A percentile compares a stretch with the other conserved stretches of the same genome.
Conservation (phyloP, 2,113 vertebrate species). For the Echinops telfairi region DNA sequence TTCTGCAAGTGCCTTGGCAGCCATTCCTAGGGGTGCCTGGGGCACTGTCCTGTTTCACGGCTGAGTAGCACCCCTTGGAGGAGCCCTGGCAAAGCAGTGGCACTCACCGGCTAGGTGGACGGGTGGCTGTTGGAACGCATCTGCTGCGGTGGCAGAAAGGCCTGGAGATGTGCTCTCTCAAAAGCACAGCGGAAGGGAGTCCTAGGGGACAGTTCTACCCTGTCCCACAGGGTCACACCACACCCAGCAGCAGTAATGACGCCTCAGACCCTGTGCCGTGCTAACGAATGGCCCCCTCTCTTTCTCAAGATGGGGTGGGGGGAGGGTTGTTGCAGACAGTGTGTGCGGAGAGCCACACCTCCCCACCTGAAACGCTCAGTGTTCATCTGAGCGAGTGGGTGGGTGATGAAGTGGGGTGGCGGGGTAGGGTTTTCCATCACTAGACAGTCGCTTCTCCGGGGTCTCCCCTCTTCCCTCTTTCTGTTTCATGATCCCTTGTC, state of each 20-base stretch:
- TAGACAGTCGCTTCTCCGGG: neutral
- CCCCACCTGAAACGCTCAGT: neutral
- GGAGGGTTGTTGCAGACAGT: rapidly evolving
- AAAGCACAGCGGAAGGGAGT: neutral
- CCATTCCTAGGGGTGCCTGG: too few species aligned
- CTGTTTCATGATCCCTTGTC: neutral
- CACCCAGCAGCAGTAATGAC: neutral
- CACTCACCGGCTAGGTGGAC: neutral
- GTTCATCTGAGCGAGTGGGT: rapidly evolving
- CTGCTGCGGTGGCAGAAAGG: neutral
- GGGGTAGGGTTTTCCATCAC: neutral
- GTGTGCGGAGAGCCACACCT: neutral
- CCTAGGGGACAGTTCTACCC: neutral
- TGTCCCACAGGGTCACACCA: neutral
- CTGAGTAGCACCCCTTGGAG: too few species aligned
- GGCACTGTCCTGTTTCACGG: too few species aligned
- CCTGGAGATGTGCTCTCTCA: neutral
- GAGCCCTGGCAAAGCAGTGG: too few species aligned
- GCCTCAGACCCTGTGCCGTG: neutral
- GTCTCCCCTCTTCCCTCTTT: neutral
- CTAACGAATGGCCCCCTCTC: neutral
- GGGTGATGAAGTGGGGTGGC: neutral
- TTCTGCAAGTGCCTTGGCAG: too few species aligned
- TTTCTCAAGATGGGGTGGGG: neutral
- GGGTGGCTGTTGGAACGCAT: neutral